Evolutionary conservation across 2,797 vertebrate genomes (phyloP), one percentile per base, ranked within the genome.

Genomic region (Galaxias olidus): DNA sequence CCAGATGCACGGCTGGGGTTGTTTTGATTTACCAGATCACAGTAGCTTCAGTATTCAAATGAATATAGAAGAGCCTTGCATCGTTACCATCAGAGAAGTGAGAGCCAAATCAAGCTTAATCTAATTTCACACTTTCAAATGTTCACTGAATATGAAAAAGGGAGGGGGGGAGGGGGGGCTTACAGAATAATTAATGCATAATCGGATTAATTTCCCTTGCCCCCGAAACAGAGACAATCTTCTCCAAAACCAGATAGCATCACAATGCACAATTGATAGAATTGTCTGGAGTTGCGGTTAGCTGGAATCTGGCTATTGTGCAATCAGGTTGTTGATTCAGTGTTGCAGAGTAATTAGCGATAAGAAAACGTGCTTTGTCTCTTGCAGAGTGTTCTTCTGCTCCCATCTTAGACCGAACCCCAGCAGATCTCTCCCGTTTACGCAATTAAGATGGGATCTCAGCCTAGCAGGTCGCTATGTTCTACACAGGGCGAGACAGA

Each of bases 281-380:
- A 80, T 75, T 83, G 80, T 89, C 66, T 77, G 74, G 68, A 82
- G 46, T 81, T 59, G 82, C 77, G 75, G 83, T 84, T 79, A 82
- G 84, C 73, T n/a, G 9, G 63, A 78, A 72, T 81, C 42, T 51
- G 84, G 79, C 87, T 89, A 84, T 70, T 58, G 61, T 73, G 76
- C 88, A 89, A 91, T 90, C 86, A 87, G 85, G 76, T 75, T 72
- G 82, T 86, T 87, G 82, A 86, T 86, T 87, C 80, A 76, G 80
- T 81, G 83, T 87, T 82, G 79, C 78, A 68, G 73, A 72, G 84
- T 88, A 90, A 91, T 92, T 90, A 91, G 82, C 11, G 81, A 90
- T 87, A 89, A 90, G 85, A 86, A 87, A 82, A 84, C 79, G 83
- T 80, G 82, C 84, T 90, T 90, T 91, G 86, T 93, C 84, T 87